Evolutionary conservation across 2,113 vertebrate species (phyloP).

Genomic region (Meriones unguiculatus): DNA sequence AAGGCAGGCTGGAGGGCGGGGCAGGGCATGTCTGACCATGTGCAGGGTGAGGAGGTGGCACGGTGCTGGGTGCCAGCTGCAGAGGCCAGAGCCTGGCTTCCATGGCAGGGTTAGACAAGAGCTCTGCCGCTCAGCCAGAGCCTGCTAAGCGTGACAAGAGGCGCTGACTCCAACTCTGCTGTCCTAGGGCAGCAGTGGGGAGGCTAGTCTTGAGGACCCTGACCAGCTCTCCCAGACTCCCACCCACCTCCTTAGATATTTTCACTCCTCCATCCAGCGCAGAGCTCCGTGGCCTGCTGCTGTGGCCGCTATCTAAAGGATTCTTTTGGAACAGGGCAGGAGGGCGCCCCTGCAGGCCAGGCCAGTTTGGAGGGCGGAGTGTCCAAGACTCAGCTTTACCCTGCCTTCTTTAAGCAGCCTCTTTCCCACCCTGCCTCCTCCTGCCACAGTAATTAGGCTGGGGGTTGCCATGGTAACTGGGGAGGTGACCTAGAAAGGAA

Average conservation of each 20-base stretch:
- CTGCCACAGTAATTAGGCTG: constrained; percentile 84
- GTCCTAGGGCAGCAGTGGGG: background rate
- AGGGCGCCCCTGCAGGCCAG: background rate
- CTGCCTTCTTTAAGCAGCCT: constrained; percentile 68
- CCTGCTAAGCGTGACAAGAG: background rate
- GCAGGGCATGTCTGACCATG: too few relatives aligned
- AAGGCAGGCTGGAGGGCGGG: background rate
- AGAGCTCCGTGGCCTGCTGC: background rate
- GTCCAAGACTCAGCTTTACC: constrained; percentile 10
- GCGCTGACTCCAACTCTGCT: too few relatives aligned
- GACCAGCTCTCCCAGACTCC: constrained; percentile 6
- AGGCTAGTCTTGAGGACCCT: background rate
- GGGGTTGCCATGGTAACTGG: constrained; percentile 83
- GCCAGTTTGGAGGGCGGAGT: background rate
- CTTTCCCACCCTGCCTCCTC: constrained; percentile 79
- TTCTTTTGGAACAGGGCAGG: background rate
- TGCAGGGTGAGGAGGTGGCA: background rate
- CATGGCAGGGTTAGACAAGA: background rate
- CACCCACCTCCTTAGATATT: background rate
- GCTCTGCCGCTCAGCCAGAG: background rate
- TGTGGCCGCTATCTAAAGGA: background rate
- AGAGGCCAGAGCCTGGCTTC: background rate
- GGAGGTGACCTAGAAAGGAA: constrained; percentile 86
- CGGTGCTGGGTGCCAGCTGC: background rate
- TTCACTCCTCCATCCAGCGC: background rate